Conservation (phyloP, 1,140 invertebrate genomes). For the Neoseiulus cucumeris region DNA sequence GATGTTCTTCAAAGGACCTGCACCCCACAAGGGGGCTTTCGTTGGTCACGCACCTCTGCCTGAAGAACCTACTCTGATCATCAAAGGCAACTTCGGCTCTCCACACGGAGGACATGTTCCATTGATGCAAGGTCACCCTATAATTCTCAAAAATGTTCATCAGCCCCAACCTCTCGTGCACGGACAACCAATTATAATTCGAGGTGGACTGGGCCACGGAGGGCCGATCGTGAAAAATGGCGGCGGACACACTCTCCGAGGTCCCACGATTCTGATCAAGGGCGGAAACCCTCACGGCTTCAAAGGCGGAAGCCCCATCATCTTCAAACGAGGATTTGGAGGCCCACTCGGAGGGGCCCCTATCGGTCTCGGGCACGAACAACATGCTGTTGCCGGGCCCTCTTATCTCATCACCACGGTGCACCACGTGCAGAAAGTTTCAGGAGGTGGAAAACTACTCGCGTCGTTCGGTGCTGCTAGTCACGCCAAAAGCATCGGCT, state of each 20-base stretch:
- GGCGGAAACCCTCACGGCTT: neutral
- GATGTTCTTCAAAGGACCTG: neutral
- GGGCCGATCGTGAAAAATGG: neutral
- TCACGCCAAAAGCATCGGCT: neutral
- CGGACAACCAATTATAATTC: neutral
- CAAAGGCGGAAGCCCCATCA: neutral
- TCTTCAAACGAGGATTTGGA: neutral
- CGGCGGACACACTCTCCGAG: neutral
- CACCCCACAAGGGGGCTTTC: neutral
- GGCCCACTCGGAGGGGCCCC: neutral
- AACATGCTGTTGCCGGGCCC: neutral
- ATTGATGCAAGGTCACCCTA: neutral
- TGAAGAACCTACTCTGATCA: neutral
- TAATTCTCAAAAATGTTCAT: neutral
- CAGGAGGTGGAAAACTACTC: neutral
- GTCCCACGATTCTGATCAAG: neutral
- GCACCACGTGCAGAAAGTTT: constrained; percentile 5
- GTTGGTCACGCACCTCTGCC: neutral
- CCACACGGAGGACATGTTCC: neutral
- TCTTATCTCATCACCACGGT: constrained; percentile 2
- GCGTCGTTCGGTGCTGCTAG: neutral
- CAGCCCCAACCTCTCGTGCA: too few relatives aligned
- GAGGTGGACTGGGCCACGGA: neutral
- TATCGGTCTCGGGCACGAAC: neutral
- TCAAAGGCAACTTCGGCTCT: neutral